Evolutionary conservation across 2,888 invertebrate species (phyloP), one percentile per base, ranked within the genome.

Genomic region (Drosophila anomalata): DNA sequence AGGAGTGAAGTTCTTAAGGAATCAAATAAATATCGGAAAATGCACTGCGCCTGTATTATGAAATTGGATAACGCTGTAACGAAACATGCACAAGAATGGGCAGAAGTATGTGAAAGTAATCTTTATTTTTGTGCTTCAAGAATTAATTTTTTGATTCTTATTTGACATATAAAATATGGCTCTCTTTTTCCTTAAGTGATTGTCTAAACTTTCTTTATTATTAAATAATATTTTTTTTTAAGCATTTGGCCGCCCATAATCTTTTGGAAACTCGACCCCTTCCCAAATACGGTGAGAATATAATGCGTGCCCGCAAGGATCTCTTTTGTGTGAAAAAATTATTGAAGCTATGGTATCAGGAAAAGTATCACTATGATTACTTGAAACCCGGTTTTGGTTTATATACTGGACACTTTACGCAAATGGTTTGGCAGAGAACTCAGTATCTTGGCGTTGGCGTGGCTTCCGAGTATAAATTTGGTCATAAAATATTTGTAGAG

Each of bases 221-320:
- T 4, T 24, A 24, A 5, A 24, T 4, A 24, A 24, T 4, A 24
- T 24, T 24, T 24, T 24, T 24, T 24, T 24, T 24, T 24, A 20
- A 91, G 90, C 59, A 78, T 11, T 65, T 90, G 22, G 80, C 89
- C 0, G 69, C 73, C 17, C 65, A 92, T 77, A 95, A 95, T 26
- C 92, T 92, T 70, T 92, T 96, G 79, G 94, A 95, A 72, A 97
- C 97, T 88, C 94, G 96, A 50, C 94, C 95, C 7, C 94, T 95
- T 78, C 94, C 94, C 55, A 95, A 95, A 36, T 96, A 96, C 83
- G 97, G 97, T 0, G 97, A 97, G 90, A 97, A 97, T 89, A 94
- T 97, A 71, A 97, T 95, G 82, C n/a, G 41, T 78, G 31, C 81
- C 80, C 0, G 89, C 82, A 95, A 95, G 93, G 95, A 95, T 42